These are phyloP conservation scores for Xyliphius kryptos DNA, from an alignment of 2,113 vertebrate species.

Conservation along the genomic window DNA sequence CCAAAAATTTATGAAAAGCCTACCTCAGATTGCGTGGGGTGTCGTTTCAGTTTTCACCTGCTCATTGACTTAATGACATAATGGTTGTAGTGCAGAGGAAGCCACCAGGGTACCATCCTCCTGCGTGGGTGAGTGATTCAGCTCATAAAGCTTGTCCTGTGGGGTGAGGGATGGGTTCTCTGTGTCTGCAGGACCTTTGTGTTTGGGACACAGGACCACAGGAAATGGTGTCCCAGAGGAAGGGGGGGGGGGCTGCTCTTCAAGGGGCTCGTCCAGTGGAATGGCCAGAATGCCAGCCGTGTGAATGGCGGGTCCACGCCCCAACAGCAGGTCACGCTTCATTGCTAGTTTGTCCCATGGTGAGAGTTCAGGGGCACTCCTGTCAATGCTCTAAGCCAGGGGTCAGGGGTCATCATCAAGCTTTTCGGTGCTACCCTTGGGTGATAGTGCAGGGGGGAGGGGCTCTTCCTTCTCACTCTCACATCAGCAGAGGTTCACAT, in stretches of 20 bases:
- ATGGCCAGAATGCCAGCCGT: conserved; percentile 59
- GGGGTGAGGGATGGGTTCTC: conserved; percentile 16
- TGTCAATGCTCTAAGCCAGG: conserved; percentile 59
- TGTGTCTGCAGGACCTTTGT: conserved; percentile 15
- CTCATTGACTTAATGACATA: no score
- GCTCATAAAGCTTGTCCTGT: neutral
- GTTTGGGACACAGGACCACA: conserved; percentile 1
- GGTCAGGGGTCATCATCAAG: conserved; percentile 56
- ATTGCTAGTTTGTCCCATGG: conserved; percentile 52
- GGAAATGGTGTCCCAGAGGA: conserved; percentile 21
- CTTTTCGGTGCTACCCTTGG: conserved; percentile 50
- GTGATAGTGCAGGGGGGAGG: conserved; percentile 37
- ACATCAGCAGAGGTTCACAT: conserved; percentile 40
- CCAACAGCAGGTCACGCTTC: conserved; percentile 56
- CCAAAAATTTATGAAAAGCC: no score
- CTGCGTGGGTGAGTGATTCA: neutral
- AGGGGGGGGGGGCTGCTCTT: conserved; percentile 17
- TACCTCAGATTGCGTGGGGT: no score
- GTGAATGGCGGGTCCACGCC: conserved; percentile 36
- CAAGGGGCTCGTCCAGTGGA: conserved; percentile 51
- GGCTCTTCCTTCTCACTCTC: conserved; percentile 34
- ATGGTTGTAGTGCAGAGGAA: no score
- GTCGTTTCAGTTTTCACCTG: no score
- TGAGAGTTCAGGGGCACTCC: conserved; percentile 58
- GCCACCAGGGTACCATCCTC: no score